Base-by-base conservation (phyloP, 2,113 vertebrate species). In the Rostratula benghalensis region DNA sequence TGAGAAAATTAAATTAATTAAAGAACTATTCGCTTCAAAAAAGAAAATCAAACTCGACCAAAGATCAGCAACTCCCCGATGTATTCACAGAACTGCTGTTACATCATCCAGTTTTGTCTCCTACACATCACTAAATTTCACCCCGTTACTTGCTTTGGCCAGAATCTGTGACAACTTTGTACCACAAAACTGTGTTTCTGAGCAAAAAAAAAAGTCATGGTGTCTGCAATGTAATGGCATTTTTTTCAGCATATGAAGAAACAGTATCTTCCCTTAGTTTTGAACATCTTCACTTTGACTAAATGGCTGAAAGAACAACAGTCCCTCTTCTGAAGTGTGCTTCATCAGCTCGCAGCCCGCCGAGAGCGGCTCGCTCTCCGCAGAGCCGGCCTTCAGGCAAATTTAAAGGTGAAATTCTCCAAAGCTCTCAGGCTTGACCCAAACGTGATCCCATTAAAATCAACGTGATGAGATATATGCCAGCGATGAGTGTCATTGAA, bases 391-490 rank as follows among this genome's bases (percentile, higher is more conserved):
- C 37, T 65, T 21, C 70, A 57, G 5, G 3, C 59, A 70, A 18
- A 93, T 41, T 35, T 16, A 43, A 56, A 92, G 82, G 83, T 78
- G 90, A 86, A 77, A 74, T n/a, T 87, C 89, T 86, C 6, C 1
- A 89, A n/a, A 9, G 5, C 76, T 80, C 87, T 90, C 68, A 39
- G 39, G 12, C 43, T 0, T 89, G 92, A 94, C 96, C 92, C 53
- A 37, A 10, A 4, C 5, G 48, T 48, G 88, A 95, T 94, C 92
- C 95, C 95, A 96, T 92, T 94, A 96, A 95, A 86, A 96, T 56
- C 87, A 31, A 4, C 0, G 28, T 61, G 88, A 89, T 78, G 93
- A 48, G 88, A 75, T 59, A 48, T 6, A 75, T 53, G 79, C 51
- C 71, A 41, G 0, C 6, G 68, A 24, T 4, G 35, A 84, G 76